Percentiles rank a stretch among this genome's conserved stretches.
These are phyloP conservation scores for Amiota communis DNA, from an alignment of 2,888 invertebrate species.

Conservation along the genomic window DNA sequence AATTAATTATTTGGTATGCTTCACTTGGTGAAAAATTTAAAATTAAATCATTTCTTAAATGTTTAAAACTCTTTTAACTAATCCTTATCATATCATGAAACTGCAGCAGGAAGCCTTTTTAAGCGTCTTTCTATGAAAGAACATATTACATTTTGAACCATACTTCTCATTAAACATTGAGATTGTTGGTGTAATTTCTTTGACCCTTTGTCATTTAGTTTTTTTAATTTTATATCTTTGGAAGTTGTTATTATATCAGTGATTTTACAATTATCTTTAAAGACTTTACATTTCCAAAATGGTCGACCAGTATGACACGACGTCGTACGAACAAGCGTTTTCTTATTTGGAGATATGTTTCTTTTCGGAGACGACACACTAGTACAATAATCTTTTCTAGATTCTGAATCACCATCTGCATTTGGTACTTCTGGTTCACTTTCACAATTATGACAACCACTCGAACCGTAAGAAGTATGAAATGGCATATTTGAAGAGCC, in stretches of 20 bases:
- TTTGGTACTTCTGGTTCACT: constrained; percentile 30
- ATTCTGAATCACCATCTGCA: neutral
- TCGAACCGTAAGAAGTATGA: constrained; percentile 56
- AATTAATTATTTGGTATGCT: constrained; percentile 38
- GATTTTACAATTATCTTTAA: too few species aligned
- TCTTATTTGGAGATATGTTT: neutral
- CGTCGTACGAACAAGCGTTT: too few species aligned
- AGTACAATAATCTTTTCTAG: constrained; percentile 6
- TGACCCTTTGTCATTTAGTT: neutral
- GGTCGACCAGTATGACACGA: neutral
- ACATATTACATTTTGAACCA: constrained; percentile 51
- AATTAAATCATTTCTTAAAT: too few species aligned
- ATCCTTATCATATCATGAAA: constrained; percentile 49
- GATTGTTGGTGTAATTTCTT: neutral
- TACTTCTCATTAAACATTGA: constrained; percentile 39
- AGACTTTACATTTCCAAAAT: neutral
- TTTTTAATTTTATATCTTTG: neutral
- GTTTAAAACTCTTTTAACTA: neutral
- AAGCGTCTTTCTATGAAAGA: constrained; percentile 48
- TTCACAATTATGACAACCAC: constrained; percentile 63
- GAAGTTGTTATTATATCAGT: too few species aligned
- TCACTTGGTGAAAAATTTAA: neutral
- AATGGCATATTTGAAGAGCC: constrained; percentile 52
- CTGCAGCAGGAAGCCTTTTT: constrained; percentile 42
- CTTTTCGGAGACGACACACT: neutral